Evolutionary conservation across 1,140 invertebrate species (phyloP).

Genomic region (Drosophila sp.): DNA sequence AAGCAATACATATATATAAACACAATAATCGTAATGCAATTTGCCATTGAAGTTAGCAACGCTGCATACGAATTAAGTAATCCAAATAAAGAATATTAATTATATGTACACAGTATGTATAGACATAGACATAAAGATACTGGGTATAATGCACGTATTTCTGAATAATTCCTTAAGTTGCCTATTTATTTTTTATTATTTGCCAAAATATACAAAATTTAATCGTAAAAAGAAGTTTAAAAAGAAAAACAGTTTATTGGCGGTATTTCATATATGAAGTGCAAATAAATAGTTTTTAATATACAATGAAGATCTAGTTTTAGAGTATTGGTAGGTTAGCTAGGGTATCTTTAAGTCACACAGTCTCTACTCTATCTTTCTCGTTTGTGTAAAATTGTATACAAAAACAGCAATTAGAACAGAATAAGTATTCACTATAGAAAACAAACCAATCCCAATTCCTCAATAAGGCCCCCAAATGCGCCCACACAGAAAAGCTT

Average conservation of each 20-base stretch:
- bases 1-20: not conserved
- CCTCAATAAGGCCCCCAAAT: slow-evolving; percentile 8
- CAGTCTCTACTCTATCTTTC: not conserved
- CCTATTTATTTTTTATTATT: not conserved
- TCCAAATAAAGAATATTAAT: slow-evolving; percentile 13
- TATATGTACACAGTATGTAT: not conserved
- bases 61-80: slow-evolving; percentile 50
- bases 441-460: slow-evolving; percentile 22
- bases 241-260: no score
- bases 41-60: slow-evolving; percentile 29
- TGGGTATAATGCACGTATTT: not conserved
- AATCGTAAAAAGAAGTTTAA: no score
- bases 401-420: slow-evolving; percentile 6
- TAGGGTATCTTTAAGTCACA: not conserved
- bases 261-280: no score
- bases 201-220: not conserved
- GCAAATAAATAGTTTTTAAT: no score
- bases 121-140: not conserved
- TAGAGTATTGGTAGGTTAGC: not conserved
- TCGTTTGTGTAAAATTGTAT: not conserved
- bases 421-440: slow-evolving; percentile 18
- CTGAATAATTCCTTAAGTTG: no score
- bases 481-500: slow-evolving; percentile 31
- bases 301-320: no score
- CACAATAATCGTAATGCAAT: slow-evolving; percentile 20